Evolutionary conservation across 2,888 invertebrate species (phyloP).

Genomic region (Sinotaia quadrata): DNA sequence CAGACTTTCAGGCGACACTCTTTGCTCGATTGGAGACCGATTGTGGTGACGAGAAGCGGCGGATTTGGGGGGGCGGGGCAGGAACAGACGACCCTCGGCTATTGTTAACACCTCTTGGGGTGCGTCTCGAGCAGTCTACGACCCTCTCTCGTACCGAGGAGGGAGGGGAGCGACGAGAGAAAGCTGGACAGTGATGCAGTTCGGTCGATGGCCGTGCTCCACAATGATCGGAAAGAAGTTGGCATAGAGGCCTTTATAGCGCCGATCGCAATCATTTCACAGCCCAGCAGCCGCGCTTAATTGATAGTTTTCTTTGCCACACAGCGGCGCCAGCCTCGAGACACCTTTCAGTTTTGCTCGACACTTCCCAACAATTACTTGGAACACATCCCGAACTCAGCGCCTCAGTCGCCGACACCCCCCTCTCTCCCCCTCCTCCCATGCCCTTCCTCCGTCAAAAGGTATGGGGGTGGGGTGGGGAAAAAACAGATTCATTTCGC

Average conservation of each 20-base stretch:
- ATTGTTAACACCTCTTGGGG: conserved; percentile 4
- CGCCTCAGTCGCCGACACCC: neutral
- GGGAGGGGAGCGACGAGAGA: conserved; percentile 3
- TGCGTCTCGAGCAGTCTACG: neutral
- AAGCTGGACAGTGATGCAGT: conserved; percentile 7
- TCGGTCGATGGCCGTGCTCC: neutral
- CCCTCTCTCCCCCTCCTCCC: conserved; percentile 5
- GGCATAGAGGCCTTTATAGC: conserved; percentile 19
- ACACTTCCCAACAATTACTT: conserved; percentile 29
- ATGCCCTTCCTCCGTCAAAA: conserved; percentile 2
- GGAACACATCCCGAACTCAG: conserved; percentile 24
- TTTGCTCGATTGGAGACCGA: neutral
- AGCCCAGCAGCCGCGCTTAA: conserved; percentile 28
- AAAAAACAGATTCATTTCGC: neutral
- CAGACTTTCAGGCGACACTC: neutral
- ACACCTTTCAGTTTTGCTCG: conserved; percentile 22
- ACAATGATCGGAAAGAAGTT: conserved; percentile 5
- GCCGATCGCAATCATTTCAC: conserved; percentile 16
- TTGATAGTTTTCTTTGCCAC: conserved; percentile 30
- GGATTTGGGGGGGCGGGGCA: neutral
- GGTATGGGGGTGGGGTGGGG: too few relatives aligned
- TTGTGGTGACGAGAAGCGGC: neutral
- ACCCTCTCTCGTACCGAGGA: neutral
- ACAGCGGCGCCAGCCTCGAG: conserved; percentile 29
- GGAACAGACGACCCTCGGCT: neutral